Base-by-base conservation (phyloP, 1,140 invertebrate genomes). In the Gryllus bimaculatus region DNA sequence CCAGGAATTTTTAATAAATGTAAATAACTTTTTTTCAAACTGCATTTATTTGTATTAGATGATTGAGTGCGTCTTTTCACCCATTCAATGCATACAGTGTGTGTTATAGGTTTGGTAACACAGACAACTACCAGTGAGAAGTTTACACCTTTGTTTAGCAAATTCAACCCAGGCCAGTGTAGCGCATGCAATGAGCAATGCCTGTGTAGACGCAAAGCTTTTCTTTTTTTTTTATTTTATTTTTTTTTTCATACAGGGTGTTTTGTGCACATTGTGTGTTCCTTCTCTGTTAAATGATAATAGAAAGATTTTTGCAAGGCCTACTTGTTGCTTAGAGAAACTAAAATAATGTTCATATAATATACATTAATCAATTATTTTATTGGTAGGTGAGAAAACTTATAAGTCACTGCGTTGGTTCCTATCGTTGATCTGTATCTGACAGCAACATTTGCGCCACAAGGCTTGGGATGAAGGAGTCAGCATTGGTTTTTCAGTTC, bases 21-120 rank as follows among this genome's bases (percentile, higher is more conserved):
- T 66, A 66, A 66, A 66, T 66, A 66, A 66, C 54, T 66, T 66
- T 66, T 66, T 66, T 66, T 66, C 54, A 66, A 66, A 66, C 54
- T 66, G 54, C 54, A 66, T 66, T 66, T 66, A 66, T 66, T 66
- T 66, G 54, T 66, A 66, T 66, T 66, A 66, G 54, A 66, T 10
- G 54, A 66, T 66, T 66, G 54, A 66, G 54, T 66, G 54, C 18
- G 18, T 18, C 54, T 66, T 66, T 66, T 66, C 54, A 66, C 54
- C 54, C 54, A 66, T 66, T 66, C 54, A 66, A 13, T 66, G 54
- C 54, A 2, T 66, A 66, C 10, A 13, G 54, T 66, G 54, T 66
- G 54, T 66, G 18, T 39, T 39, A 39, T 66, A 66, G 18, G 7
- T 66, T 13, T 10, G 18, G 18, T 66, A 66, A 13, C 54, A 3